Evolutionary conservation across 1,140 invertebrate genomes (phyloP).

Genomic region (Drosophila novamexicana): DNA sequence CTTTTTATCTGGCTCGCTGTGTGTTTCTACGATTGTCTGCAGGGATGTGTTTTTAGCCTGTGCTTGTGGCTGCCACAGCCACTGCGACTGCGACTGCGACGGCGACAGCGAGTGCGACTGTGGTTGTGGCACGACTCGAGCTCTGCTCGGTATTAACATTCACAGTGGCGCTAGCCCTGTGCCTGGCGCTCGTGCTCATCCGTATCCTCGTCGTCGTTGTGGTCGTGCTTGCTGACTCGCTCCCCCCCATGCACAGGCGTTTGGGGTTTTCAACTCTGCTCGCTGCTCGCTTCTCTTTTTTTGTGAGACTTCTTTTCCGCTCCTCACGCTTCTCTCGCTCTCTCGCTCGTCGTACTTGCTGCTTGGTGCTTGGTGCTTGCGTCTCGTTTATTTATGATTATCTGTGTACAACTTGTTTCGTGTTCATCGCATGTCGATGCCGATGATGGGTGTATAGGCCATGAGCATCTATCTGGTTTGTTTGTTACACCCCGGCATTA

Average conservation of each 20-base stretch:
- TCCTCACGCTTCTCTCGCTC: background rate
- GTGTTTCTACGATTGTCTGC: constrained; percentile 72
- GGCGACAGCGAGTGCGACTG: constrained; percentile 23
- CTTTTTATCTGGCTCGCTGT: constrained; percentile 73
- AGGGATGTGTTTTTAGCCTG: constrained; percentile 31
- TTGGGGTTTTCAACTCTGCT: constrained; percentile 7
- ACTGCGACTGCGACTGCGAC: constrained; percentile 1
- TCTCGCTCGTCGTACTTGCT: constrained; percentile 11
- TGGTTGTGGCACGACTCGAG: constrained; percentile 55
- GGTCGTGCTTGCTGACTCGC: constrained; percentile 58
- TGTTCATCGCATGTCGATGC: constrained; percentile 79
- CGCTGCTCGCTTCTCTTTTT: constrained; percentile 17
- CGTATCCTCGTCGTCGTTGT: constrained; percentile 30
- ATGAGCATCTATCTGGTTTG: constrained; percentile 72
- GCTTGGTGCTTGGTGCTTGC: constrained; percentile 18
- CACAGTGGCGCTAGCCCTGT: constrained; percentile 40
- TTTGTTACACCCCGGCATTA: constrained; percentile 63
- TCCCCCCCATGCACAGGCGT: constrained; percentile 19
- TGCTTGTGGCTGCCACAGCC: constrained; percentile 4
- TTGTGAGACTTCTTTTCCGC: constrained; percentile 7
- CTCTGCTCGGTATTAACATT: constrained; percentile 37
- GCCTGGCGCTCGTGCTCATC: constrained; percentile 15
- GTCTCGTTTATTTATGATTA: constrained; percentile 83
- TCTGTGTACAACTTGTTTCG: constrained; percentile 81
- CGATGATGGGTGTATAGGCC: constrained; percentile 70